phyloP scores from a whole-genome alignment of 92 coral and sea anemone species.

The Porites rus region DNA sequence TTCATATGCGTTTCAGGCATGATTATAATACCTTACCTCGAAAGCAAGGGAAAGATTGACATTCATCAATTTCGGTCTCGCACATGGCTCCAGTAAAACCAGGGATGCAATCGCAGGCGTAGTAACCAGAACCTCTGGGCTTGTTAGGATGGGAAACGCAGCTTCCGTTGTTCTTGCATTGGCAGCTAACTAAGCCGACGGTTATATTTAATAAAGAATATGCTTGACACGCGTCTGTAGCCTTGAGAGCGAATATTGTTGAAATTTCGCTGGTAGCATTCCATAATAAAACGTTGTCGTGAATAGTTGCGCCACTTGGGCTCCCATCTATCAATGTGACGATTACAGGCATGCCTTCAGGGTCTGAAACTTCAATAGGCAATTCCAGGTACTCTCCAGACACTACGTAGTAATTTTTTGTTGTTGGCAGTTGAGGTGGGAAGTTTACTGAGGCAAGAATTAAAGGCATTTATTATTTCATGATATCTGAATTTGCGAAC shows the following conservation, averaged over 20 bases:
- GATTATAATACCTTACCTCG: neutral
- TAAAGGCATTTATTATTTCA: neutral
- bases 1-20: neutral
- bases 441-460: conserved; percentile 12
- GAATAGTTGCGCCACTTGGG: neutral
- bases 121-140: conserved; percentile 45
- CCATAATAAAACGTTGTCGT: conserved; percentile 28
- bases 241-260: conserved; percentile 32
- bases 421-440: conserved; percentile 12
- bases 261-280: neutral
- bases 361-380: conserved; percentile 29
- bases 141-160: conserved; percentile 37
- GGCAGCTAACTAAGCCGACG: conserved; percentile 13
- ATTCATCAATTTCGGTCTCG: neutral
- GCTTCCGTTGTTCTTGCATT: conserved; percentile 40
- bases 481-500: no score
- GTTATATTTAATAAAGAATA: conserved; percentile 7
- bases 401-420: conserved; percentile 20
- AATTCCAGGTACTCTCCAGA: conserved; percentile 23
- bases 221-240: conserved; percentile 58
- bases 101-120: conserved; percentile 10
- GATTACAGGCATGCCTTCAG: conserved; percentile 34
- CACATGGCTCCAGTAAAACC: conserved; percentile 18
- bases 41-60: conserved; percentile 13
- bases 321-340: conserved; percentile 22